Conservation (phyloP, 2,797 vertebrate genomes). For the Anguilla anguilla region DNA sequence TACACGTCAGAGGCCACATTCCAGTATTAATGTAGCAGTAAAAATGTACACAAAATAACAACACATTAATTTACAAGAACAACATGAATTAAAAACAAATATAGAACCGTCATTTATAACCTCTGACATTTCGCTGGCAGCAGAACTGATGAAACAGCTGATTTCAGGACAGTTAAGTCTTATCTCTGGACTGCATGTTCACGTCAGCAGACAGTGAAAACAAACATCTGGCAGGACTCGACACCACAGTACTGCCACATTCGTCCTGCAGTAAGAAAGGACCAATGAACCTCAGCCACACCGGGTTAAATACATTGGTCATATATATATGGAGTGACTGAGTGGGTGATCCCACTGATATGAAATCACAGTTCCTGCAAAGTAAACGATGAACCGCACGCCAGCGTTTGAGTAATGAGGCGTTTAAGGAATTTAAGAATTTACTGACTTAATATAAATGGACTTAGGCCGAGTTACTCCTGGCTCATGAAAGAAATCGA, state of each 20-base stretch:
- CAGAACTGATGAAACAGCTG: background rate
- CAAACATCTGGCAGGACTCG: slow-evolving; percentile 24
- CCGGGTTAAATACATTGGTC: background rate
- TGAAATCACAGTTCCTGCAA: background rate
- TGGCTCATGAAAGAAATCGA: background rate
- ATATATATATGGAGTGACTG: background rate
- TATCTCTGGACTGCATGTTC: background rate
- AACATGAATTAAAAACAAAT: background rate
- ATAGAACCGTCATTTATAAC: background rate
- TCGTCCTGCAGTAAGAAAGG: background rate
- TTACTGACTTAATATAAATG: slow-evolving; percentile 11
- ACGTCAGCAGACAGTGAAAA: background rate
- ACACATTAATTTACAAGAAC: background rate
- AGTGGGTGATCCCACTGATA: background rate
- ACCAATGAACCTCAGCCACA: background rate
- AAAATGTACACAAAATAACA: background rate
- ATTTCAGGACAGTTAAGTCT: background rate
- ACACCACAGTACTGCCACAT: slow-evolving; percentile 5
- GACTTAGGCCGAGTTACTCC: too few relatives aligned
- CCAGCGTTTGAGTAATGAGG: background rate
- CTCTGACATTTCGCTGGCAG: background rate
- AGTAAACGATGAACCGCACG: background rate
- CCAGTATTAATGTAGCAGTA: background rate
- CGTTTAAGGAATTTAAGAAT: background rate
- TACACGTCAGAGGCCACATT: background rate